Conservation (phyloP, 1,140 invertebrate genomes). For the Asbolus verrucosus region DNA sequence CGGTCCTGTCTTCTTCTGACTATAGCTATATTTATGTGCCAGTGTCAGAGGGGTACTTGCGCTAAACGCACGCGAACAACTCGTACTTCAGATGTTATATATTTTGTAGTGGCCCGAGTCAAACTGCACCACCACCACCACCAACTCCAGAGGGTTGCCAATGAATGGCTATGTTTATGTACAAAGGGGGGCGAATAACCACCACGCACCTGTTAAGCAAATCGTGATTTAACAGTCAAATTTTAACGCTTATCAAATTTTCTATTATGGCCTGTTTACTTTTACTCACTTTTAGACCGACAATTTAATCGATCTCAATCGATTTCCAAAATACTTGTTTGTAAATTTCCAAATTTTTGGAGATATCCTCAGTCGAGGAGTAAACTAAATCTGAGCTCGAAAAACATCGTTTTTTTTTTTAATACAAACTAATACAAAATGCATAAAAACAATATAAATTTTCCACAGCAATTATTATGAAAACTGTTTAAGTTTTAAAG, state of each 20-base stretch:
- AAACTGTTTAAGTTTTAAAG: no score
- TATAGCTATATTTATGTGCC: constrained; percentile 38
- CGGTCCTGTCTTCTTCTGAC: constrained; percentile 27
- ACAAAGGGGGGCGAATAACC: constrained; percentile 47
- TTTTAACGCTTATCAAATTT: constrained; percentile 51
- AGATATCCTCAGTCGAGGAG: no score
- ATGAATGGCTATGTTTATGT: constrained; percentile 46
- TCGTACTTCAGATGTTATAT: constrained; percentile 56
- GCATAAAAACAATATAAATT: no score
- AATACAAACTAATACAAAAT: no score
- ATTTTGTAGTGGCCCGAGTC: constrained; percentile 56
- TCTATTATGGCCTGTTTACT: constrained; percentile 2
- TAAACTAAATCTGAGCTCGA: no score
- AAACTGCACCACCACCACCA: constrained; percentile 45
- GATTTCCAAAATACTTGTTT: no score
- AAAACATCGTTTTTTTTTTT: no score
- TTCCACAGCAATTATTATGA: no score
- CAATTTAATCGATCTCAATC: no score
- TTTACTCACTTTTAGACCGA: no score
- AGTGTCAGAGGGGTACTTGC: constrained; percentile 33
- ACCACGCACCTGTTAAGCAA: constrained; percentile 51
- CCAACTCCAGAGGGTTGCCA: constrained; percentile 26
- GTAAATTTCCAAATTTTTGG: no score
- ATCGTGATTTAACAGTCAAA: constrained; percentile 54
- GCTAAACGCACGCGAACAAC: constrained; percentile 41